Evolutionary conservation across 2,888 invertebrate genomes (phyloP), one percentile per base, ranked within the genome.

Genomic region (Protula sp.): DNA sequence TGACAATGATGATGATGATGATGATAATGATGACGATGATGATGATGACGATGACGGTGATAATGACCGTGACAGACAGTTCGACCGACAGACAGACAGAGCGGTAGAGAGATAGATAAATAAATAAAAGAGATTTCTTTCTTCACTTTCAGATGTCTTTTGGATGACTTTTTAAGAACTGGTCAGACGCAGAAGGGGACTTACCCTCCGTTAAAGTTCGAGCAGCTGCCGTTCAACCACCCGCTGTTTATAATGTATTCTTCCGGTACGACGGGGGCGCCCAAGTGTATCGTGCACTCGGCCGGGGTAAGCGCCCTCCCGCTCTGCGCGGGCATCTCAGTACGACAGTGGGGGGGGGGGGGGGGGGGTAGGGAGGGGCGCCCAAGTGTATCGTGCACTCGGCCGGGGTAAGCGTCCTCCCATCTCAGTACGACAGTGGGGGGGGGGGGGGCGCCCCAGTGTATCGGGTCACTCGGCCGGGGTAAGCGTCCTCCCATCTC

Each of bases 321-420:
- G 22, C 24, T 3, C 22, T n/a, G 22, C 28, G 53, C 29, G 30
- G 4, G 27, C 9, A n/a, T 50, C 19, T 50, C 14, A 50, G 19
- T 50, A 24, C 19, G 19, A 1, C 50, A n/a, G 19, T 50, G 9
- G n/a, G n/a, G n/a, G n/a, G n/a, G n/a, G n/a, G n/a, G n/a, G n/a
- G n/a, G n/a, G n/a, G n/a, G n/a, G n/a, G n/a, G n/a, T n/a, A n/a
- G n/a, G n/a, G n/a, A n/a, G 86, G 85, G 1, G 76, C 78, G 22
- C 86, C 86, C 30, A 86, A 86, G 74, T 85, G 85, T 68, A 84
- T 86, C 78, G 84, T 85, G 5, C 85, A 85, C 69, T 83, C 84
- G 22, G 83, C 79, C 45, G 85, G 85, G 68, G 85, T 85, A 74
- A 77, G 82, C 73, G 29, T 9, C 26, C n/a, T n/a, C n/a, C 30